Base-by-base conservation (phyloP, 2,888 invertebrate genomes). In the Drosophila conformis region DNA sequence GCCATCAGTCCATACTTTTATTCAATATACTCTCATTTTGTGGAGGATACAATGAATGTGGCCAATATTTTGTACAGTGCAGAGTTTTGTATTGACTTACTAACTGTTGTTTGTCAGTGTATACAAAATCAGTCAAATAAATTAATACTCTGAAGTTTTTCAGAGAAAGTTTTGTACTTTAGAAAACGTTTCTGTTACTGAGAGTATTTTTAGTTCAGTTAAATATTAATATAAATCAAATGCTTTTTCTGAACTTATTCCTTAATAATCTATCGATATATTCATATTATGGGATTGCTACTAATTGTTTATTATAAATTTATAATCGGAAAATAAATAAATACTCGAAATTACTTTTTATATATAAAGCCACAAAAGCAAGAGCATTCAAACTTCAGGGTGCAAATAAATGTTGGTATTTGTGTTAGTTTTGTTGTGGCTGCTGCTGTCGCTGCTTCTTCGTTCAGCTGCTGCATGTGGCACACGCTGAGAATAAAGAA, bases 401-500 rank as follows among this genome's bases (percentile, higher is more conserved):
- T 29, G 10, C 31, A 49, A 11, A 11, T 18, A n/a, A 10, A 18
- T 8, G 56, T 21, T 15, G 4, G 7, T 31, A 31, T 66, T 57
- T 66, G 56, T 70, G 38, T 64, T 76, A 31, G 38, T 64, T 68
- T 36, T 36, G 58, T 49, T 49, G 60, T 56, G 46, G 61, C 52
- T 66, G 33, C 54, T 63, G 56, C 48, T 64, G 70, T 36, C 33
- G 63, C 63, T 38, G 15, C 33, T 53, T 33, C 40, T 58, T 27
- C 42, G 25, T 48, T 42, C 33, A 49, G 51, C 54, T 67, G 64
- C 59, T 25, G 68, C 76, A 69, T 72, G 73, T 78, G 78, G 81
- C 78, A 78, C 78, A 78, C 82, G 78, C 61, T 73, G 54, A 21
- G 21, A 29, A 31, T 64, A 38, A 31, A 33, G 29, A 25, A 33